phyloP scores from a whole-genome alignment of 2,113 vertebrate species.

The Plotosus lineatus region DNA sequence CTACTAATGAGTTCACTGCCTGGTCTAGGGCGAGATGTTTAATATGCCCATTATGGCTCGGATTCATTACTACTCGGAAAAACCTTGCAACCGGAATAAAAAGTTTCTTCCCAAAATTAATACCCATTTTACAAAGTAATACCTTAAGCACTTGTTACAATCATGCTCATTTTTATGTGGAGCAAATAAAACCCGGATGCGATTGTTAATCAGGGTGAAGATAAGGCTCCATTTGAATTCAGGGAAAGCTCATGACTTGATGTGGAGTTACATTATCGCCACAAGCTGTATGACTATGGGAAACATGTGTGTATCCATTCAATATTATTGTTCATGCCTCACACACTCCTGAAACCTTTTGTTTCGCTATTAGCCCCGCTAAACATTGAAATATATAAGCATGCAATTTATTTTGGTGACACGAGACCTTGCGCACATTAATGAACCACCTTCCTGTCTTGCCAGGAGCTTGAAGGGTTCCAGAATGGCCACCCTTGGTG shows the following conservation, averaged over 20 bases:
- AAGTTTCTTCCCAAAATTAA: slow-evolving; percentile 6
- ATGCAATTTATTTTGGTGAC: not conserved
- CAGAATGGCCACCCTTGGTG: not conserved
- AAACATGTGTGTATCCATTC: not conserved
- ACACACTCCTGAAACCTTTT: not conserved
- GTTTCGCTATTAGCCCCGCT: not conserved
- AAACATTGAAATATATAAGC: not conserved
- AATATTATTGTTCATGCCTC: not conserved
- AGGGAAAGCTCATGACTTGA: not conserved
- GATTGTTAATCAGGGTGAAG: slow-evolving; percentile 20
- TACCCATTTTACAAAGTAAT: not conserved
- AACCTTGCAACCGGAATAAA: not conserved
- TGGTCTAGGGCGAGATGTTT: slow-evolving; percentile 1
- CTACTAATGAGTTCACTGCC: slow-evolving; percentile 29
- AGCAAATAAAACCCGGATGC: slow-evolving; percentile 12
- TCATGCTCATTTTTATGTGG: slow-evolving; percentile 27
- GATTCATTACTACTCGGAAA: slow-evolving; percentile 14
- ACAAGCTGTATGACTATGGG: not conserved
- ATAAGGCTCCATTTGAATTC: not conserved
- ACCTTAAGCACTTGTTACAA: slow-evolving; percentile 7
- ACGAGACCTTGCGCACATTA: not conserved
- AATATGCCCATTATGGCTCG: not conserved
- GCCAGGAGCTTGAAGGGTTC: not conserved
- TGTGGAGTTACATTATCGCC: not conserved
- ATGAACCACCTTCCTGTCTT: not conserved